Percentiles rank a stretch among this genome's conserved stretches.
phyloP scores from a whole-genome alignment of 2,797 vertebrate genomes.

The Aselliscus stoliczkanus region DNA sequence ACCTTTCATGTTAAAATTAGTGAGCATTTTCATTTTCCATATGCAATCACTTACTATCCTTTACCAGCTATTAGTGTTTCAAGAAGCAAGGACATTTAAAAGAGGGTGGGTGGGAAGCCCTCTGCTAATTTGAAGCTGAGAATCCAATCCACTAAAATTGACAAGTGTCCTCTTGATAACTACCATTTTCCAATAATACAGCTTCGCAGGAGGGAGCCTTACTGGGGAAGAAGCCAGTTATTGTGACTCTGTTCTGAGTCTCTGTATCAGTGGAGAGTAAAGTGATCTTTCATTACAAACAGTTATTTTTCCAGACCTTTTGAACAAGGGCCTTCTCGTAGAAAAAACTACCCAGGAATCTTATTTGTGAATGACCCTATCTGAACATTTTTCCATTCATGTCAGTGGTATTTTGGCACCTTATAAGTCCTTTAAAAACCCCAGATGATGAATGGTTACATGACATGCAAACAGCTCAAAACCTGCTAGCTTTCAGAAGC shows the following conservation, averaged over 20 bases:
- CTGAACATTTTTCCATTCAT: background rate
- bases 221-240: background rate
- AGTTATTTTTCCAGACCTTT: constrained; percentile 1
- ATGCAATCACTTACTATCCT: constrained; percentile 72
- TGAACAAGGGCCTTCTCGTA: background rate
- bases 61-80: constrained; percentile 54
- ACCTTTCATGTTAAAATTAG: constrained; percentile 66
- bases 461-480: background rate
- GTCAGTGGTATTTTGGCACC: background rate
- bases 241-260: background rate
- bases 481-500: background rate
- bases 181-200: background rate
- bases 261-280: background rate
- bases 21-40: constrained; percentile 70
- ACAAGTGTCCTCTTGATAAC: background rate
- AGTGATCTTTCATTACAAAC: background rate
- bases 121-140: constrained; percentile 54
- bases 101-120: background rate
- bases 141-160: constrained; percentile 17
- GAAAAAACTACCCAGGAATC: background rate
- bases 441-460: background rate
- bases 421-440: background rate
- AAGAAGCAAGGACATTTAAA: constrained; percentile 65
- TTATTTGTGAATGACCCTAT: background rate
- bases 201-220: background rate